Conservation (phyloP, 2,888 invertebrate species). For the Chydorus sphaericus region DNA sequence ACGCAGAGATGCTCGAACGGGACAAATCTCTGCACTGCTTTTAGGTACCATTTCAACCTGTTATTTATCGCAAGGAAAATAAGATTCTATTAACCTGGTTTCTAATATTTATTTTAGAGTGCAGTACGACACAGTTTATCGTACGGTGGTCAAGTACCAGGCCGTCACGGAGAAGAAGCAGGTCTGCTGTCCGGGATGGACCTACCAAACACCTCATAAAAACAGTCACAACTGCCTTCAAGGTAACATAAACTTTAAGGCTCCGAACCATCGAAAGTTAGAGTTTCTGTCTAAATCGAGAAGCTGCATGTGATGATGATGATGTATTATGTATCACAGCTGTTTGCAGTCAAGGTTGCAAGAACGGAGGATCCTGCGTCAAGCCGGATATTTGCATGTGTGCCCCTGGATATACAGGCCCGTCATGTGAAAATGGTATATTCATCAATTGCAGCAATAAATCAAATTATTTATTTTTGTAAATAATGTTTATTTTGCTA, state of each 20-base stretch:
- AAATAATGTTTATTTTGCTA: not conserved
- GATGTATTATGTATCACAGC: conserved; percentile 9
- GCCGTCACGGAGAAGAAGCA: conserved; percentile 34
- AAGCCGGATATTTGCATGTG: conserved; percentile 14
- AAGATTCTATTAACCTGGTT: not conserved
- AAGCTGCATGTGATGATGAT: not conserved
- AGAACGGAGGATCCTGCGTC: conserved; percentile 14
- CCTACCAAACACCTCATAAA: conserved; percentile 36
- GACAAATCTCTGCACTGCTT: conserved; percentile 38
- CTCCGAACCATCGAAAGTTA: not conserved
- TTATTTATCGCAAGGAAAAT: not conserved
- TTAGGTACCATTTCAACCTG: conserved; percentile 26
- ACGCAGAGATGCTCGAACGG: conserved; percentile 35
- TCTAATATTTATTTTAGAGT: conserved; percentile 27
- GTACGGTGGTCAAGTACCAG: conserved; percentile 33
- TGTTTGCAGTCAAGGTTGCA: conserved; percentile 13
- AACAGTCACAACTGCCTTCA: conserved; percentile 43
- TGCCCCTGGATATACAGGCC: conserved; percentile 15
- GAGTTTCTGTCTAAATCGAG: not conserved
- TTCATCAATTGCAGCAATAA: not conserved
- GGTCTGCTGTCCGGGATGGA: conserved; percentile 47
- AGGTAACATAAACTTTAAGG: too few species aligned
- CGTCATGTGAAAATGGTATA: conserved; percentile 14
- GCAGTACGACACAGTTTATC: conserved; percentile 38
- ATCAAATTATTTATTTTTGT: not conserved